Evolutionary conservation across 2,888 invertebrate species (phyloP), one percentile per base, ranked within the genome.

Genomic region (Emesis furor): DNA sequence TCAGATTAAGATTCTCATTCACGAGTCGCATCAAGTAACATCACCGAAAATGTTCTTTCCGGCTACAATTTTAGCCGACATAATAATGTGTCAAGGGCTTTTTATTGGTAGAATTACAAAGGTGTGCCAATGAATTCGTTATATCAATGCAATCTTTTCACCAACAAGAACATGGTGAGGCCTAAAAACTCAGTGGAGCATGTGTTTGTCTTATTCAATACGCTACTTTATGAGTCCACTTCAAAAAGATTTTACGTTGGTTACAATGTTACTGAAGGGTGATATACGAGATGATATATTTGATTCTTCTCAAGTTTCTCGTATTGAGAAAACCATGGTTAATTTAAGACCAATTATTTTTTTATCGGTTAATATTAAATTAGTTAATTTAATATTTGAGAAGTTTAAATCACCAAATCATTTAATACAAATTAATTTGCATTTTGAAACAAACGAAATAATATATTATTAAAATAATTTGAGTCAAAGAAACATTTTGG

Each of bases 161-260:
- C 30, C 12, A 30, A 62, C 3, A 42, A 42, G 62, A 62, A 62
- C 30, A 30, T 62, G 62, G 30, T 17, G 62, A 24, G 30, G 62
- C 62, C n/a, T n/a, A n/a, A n/a, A 76, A 51, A 76, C 17, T 10
- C 76, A 68, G 67, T 76, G 68, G 37, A 76, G 68, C 55, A 68
- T 37, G 37, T 65, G 35, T 55, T 69, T 76, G 76, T 76, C 76
- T 68, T 76, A 76, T 76, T 76, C 69, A 37, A 35, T 37, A 55
- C 76, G 72, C 37, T 69, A 24, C 76, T 69, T 76, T 76, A 37
- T 68, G 76, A 39, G 3, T 17, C 55, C 55, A 46, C 76, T 76
- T 68, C 51, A 76, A 76, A 76, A 68, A 68, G 76, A 76, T 76
- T 76, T 51, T 69, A 69, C 68, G 68, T 65, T 5, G 32, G 76